These are phyloP conservation scores for Troglohyphantes excavatus DNA, from an alignment of 2,888 invertebrate genomes.

Conservation along the genomic window DNA sequence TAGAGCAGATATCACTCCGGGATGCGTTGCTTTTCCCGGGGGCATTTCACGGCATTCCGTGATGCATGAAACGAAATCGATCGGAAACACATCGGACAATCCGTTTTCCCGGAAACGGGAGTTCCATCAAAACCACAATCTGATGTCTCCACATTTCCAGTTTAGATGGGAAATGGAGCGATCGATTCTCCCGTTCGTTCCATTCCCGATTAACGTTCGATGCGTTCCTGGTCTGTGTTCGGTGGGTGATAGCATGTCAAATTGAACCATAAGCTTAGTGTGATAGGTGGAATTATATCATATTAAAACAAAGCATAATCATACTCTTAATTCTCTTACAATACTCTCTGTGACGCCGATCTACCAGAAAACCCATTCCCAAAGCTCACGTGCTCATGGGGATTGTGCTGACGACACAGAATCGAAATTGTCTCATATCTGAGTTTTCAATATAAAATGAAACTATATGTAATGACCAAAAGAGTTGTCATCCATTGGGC, in stretches of 20 bases:
- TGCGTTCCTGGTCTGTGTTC: neutral
- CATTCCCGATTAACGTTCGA: neutral
- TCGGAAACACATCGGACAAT: slow-evolving; percentile 9
- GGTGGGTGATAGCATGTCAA: neutral
- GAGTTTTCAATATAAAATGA: no score
- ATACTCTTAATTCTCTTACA: no score
- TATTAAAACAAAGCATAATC: no score
- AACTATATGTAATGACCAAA: no score
- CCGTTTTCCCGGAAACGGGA: slow-evolving; percentile 37
- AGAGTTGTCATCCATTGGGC: no score
- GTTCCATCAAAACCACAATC: slow-evolving; percentile 22
- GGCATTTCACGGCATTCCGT: neutral
- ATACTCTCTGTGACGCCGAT: no score
- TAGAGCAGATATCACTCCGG: slow-evolving; percentile 24
- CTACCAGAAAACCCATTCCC: no score
- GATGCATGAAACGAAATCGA: slow-evolving; percentile 44
- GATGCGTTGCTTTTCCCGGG: slow-evolving; percentile 8
- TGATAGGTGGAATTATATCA: no score
- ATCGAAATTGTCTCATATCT: no score
- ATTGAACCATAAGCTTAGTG: neutral
- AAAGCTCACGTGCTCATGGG: no score
- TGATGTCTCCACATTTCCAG: slow-evolving; percentile 22
- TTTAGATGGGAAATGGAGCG: neutral
- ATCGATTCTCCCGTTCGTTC: neutral
- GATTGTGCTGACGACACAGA: no score